Evolutionary conservation across 1,140 invertebrate species (phyloP).

Genomic region (Pygmarrhopalites habei): DNA sequence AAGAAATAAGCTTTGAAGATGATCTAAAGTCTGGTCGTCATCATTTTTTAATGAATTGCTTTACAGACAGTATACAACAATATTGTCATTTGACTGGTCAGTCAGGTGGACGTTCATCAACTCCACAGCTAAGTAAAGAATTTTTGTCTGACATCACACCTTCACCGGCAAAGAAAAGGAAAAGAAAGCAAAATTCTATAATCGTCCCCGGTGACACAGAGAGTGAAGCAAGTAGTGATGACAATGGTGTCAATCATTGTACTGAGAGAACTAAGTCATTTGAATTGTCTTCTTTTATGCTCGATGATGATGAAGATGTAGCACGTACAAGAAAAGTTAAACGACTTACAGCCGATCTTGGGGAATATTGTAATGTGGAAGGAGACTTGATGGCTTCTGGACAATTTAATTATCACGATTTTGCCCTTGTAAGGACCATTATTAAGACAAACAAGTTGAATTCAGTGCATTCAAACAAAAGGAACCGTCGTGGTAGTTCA

Average conservation of each 20-base stretch:
- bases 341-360: constrained; percentile 8
- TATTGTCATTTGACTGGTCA: too few relatives aligned
- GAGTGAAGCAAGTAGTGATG: not conserved
- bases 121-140: too few relatives aligned
- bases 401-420: not conserved
- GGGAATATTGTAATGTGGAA: constrained; percentile 17
- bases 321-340: not conserved
- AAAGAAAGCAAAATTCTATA: not conserved
- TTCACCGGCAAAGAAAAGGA: too few relatives aligned
- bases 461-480: constrained; percentile 8
- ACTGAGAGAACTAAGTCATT: not conserved
- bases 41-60: not conserved
- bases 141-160: too few relatives aligned
- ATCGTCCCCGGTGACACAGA: too few relatives aligned
- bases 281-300: not conserved
- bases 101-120: too few relatives aligned
- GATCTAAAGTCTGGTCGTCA: not conserved
- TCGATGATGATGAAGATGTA: constrained; percentile 20
- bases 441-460: constrained; percentile 22
- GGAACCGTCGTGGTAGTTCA: constrained; percentile 19
- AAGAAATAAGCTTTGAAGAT: not conserved
- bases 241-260: not conserved
- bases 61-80: not conserved
- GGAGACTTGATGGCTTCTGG: constrained; percentile 9
- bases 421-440: constrained; percentile 27